Evolutionary conservation across 2,888 invertebrate species (phyloP), one percentile per base, ranked within the genome.

Genomic region (Heteromyza rotundicornis): DNA sequence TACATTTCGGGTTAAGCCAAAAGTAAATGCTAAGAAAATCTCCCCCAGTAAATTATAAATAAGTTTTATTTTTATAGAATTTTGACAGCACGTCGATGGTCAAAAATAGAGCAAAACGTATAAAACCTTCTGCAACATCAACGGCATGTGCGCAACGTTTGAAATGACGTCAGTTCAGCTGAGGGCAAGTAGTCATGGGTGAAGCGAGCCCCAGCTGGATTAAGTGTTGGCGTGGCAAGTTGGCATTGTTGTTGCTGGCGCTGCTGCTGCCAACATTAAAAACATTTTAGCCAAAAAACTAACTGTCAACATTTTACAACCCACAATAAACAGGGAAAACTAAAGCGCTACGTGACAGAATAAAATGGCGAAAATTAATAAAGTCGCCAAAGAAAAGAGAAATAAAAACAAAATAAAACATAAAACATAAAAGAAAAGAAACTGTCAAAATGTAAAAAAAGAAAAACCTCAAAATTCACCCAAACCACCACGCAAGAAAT

Each of bases 331-430:
- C 47, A 47, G 7, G 20, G n/a, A n/a, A 47, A 19, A 47, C 47
- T 47, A 47, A 47, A 47, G 19, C 20, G 19, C 47, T 17, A 47
- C 47, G 47, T 47, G 47, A 47, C 47, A 47, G 14, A 47, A 47
- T 17, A 20, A 47, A 47, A 47, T 47, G 47, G 20, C 47, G 40
- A 3, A 47, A 47, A 47, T 17, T 17, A 47, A 47, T 17, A 47
- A 47, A 20, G 47, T 19, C 47, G 5, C 47, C 17, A 3, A n/a
- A 3, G 40, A n/a, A n/a, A 40, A 40, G 20, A 47, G 7, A 3
- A 47, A 8, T 19, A 47, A 17, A 20, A 47, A 47, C 19, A 19
- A 47, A 14, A 47, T n/a, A 20, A 19, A 20, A 17, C 17, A 47
- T 19, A 47, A 20, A 19, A 47, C 17, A 20, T 8, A 19, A 47